These are phyloP conservation scores for Meta bourneti DNA, from an alignment of 2,888 invertebrate species.

Conservation along the genomic window DNA sequence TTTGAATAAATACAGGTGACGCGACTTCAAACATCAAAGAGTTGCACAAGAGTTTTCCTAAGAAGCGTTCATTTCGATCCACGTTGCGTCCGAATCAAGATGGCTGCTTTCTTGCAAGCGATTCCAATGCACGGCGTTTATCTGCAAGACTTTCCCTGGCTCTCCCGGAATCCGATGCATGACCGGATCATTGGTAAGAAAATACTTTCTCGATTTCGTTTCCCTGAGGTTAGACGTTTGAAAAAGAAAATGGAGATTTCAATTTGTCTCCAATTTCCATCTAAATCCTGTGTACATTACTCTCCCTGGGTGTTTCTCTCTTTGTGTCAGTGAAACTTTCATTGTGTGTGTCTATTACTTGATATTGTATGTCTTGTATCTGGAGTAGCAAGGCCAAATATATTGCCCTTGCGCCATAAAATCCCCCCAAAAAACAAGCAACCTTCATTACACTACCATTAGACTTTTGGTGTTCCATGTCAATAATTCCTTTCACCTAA, in stretches of 20 bases:
- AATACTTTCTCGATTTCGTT: not conserved
- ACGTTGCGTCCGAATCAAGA: constrained; percentile 13
- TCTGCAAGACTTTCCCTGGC: constrained; percentile 70
- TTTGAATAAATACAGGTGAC: constrained; percentile 56
- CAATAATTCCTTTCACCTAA: not conserved
- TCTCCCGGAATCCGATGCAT: constrained; percentile 30
- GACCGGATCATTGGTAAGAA: constrained; percentile 57
- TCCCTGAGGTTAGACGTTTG: not conserved
- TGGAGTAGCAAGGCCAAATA: no score
- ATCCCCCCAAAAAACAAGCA: no score
- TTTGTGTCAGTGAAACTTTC: no score
- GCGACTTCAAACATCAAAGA: not conserved
- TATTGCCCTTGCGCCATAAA: no score
- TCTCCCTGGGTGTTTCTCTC: no score
- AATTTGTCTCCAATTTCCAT: constrained; percentile 17
- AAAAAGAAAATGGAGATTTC: not conserved
- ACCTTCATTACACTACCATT: constrained; percentile 34
- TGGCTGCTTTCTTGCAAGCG: constrained; percentile 58
- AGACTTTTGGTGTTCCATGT: constrained; percentile 13
- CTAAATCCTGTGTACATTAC: not conserved
- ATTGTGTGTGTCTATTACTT: no score
- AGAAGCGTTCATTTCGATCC: constrained; percentile 29
- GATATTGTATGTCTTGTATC: no score
- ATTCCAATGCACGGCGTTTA: constrained; percentile 46
- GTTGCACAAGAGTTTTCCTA: not conserved